Evolutionary conservation across 2,113 vertebrate species (phyloP).

Genomic region (Paradisaea rubra): DNA sequence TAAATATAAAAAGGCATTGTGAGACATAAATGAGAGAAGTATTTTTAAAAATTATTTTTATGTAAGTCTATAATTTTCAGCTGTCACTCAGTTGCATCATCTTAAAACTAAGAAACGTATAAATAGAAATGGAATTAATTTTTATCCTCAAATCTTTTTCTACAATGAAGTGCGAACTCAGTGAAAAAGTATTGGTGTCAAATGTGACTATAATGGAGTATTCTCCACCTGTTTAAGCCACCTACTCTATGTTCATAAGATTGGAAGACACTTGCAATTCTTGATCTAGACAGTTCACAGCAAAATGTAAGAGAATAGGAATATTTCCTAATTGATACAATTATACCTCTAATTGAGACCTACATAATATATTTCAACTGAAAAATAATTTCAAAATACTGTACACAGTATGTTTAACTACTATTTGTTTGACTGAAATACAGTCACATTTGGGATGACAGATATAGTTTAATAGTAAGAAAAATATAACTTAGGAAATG

Average conservation of each 20-base stretch:
- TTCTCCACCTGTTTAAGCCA: background rate
- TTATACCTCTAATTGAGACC: background rate
- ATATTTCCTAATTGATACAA: background rate
- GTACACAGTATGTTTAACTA: background rate
- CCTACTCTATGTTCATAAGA: background rate
- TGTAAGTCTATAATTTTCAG: background rate
- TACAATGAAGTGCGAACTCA: background rate
- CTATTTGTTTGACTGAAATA: background rate
- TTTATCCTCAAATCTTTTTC: background rate
- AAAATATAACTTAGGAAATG: background rate
- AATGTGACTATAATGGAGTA: background rate
- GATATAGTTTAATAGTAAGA: background rate
- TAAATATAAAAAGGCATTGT: background rate
- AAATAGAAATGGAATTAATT: background rate
- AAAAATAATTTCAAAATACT: background rate
- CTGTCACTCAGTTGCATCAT: background rate
- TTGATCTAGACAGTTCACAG: background rate
- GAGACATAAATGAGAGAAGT: background rate
- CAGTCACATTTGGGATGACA: background rate
- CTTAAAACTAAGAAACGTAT: background rate
- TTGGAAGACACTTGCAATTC: background rate
- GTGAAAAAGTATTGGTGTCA: background rate
- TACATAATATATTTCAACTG: background rate
- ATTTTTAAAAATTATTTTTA: background rate
- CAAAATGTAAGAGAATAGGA: background rate